Evolutionary conservation across 1,140 invertebrate genomes (phyloP).

Genomic region (Chrysomallon squamiferum): DNA sequence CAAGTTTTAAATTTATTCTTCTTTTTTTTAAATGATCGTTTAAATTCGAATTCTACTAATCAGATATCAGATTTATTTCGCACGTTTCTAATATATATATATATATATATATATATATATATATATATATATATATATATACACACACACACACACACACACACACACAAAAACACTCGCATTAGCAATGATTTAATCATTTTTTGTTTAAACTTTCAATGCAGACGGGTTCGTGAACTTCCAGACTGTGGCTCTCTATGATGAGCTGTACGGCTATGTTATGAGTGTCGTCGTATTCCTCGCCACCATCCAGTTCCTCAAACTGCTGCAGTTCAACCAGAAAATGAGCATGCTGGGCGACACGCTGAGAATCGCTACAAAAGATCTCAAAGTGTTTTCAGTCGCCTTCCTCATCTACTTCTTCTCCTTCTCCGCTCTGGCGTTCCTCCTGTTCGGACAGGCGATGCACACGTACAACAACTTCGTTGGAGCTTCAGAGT

Average conservation of each 20-base stretch:
- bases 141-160: no score
- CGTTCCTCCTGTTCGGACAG: slow-evolving; percentile 56
- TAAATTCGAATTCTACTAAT: no score
- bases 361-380: slow-evolving; percentile 47
- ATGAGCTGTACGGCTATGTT: slow-evolving; percentile 65
- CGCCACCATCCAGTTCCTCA: slow-evolving; percentile 67
- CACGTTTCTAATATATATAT: no score
- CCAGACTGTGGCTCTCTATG: slow-evolving; percentile 65
- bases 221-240: slow-evolving; percentile 67
- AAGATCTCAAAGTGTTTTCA: slow-evolving; percentile 58
- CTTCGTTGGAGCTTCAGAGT: slow-evolving; percentile 51
- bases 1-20: no score
- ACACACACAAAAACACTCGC: no score
- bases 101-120: no score
- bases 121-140: no score
- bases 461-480: slow-evolving; percentile 45
- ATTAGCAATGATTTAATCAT: no score
- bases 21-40: no score
- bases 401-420: slow-evolving; percentile 61
- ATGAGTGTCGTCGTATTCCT: slow-evolving; percentile 65
- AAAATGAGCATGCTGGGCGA: slow-evolving; percentile 61
- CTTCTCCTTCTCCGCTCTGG: slow-evolving; percentile 54
- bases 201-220: no score
- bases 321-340: slow-evolving; percentile 66
- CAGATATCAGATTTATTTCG: no score